Base-by-base conservation (phyloP, 2,113 vertebrate genomes). In the Grus americana region DNA sequence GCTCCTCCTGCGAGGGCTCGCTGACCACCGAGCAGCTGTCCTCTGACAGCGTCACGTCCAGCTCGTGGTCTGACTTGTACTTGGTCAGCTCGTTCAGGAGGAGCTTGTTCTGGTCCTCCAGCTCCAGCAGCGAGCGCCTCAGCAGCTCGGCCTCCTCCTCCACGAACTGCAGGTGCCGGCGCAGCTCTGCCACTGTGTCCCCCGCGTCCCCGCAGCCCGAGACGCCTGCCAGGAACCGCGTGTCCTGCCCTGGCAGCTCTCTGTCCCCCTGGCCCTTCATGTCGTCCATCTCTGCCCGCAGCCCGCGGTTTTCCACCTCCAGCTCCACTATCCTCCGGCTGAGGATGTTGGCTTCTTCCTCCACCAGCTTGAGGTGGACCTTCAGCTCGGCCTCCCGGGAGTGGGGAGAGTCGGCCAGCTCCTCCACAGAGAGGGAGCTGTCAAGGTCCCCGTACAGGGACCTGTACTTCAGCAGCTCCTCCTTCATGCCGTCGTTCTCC, bases 21-120 rank as follows among this genome's bases (percentile, higher is more conserved):
- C 98, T 99, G 93, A 99, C 98, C 88, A 98, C 98, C 0, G 98
- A 98, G 88, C 98, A 98, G 95, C 98, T 99, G 92, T 99, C 99
- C 96, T 99, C 98, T 0, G 98, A 98, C 92, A 98, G 94, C 1
- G 98, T 96, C 72, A 98, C 95, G 1, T 98, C 97, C 97, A 98
- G 40, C 87, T 99, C 74, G 2, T 99, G 98, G 75, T 99, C 99
- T 0, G 99, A 99, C 74, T 99, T 99, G 96, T 99, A 99, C 95
- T 99, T 99, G 97, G 98, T 99, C 59, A 99, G 98, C 96, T 99
- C 99, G 0, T 97, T 99, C 98, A 99, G 98, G 91, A 99, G 98
- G 74, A 99, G 98, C 84, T 99, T 99, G 98, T 99, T 99, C 97
- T 99, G 99, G 61, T 99, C 99, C 97, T 99, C 99, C 95, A 99